Conservation (phyloP, 2,113 vertebrate genomes). For the human (Homo sapiens) region DNA sequence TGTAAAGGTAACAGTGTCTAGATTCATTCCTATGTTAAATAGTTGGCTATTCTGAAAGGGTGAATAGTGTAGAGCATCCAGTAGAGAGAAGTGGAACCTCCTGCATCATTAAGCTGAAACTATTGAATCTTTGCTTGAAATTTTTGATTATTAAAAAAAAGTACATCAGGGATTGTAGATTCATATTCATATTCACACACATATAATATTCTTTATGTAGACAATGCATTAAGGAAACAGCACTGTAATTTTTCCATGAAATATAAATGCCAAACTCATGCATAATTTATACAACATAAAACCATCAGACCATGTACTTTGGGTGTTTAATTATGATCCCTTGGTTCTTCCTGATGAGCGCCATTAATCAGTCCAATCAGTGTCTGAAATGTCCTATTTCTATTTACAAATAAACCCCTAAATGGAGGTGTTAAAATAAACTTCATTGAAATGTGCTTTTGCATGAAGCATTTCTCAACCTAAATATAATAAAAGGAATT, state of each 20-base stretch:
- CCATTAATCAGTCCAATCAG: slow-evolving; percentile 72
- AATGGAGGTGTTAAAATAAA: slow-evolving; percentile 27
- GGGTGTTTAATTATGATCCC: slow-evolving; percentile 66
- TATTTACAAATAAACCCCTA: slow-evolving; percentile 58
- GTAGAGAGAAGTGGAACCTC: neutral
- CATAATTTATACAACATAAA: slow-evolving; percentile 74
- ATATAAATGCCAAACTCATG: slow-evolving; percentile 68
- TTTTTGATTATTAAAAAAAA: slow-evolving; percentile 39
- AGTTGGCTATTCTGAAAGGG: neutral
- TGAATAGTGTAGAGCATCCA: neutral
- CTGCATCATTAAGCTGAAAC: neutral
- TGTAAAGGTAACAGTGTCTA: neutral
- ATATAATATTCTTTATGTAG: slow-evolving; percentile 60
- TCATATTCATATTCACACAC: slow-evolving; percentile 44
- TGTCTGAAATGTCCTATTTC: slow-evolving; percentile 54
- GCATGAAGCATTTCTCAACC: neutral
- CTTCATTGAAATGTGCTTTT: slow-evolving; percentile 37
- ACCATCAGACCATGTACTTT: slow-evolving; percentile 62
- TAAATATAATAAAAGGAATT: neutral
- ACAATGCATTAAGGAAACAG: slow-evolving; percentile 39
- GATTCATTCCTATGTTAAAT: neutral
- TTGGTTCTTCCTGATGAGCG: slow-evolving; percentile 19
- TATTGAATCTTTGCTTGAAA: neutral
- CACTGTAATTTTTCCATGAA: slow-evolving; percentile 65
- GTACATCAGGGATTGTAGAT: neutral